Base-by-base conservation (phyloP, 2,888 invertebrate genomes). In the Sarcophaga rosellei region DNA sequence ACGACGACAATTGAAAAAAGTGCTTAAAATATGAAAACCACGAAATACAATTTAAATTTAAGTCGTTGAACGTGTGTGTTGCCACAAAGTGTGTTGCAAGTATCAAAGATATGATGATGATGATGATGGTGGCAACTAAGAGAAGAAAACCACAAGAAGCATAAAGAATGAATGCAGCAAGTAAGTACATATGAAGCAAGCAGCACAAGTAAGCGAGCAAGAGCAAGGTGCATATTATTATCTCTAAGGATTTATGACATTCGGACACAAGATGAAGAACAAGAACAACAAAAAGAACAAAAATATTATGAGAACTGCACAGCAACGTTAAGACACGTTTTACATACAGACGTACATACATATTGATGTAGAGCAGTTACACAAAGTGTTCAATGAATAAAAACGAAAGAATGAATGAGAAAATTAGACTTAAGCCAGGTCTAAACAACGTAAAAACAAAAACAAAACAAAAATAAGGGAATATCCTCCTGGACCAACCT, bases 201-300 rank as follows among this genome's bases (percentile, higher is more conserved):
- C 57, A 10, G 44, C 57, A 11, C n/a, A 10, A 61, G 84, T 66
- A 76, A 84, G 61, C 53, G 17, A 53, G 66, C 62, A 81, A 87
- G 91, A 87, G 91, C 88, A 90, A 91, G 92, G 91, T 92, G 92
- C 91, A 91, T 92, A 92, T 90, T 91, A 91, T 91, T 91, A 91
- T 90, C 88, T 89, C 89, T 77, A 90, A 91, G 91, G 90, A 92
- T 92, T 92, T 92, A 92, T 92, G 92, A 91, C 92, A 91, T 90
- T 89, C 89, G 89, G 59, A 85, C 65, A 62, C 72, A 69, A 74
- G 76, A 53, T 68, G n/a, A 47, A 62, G 44, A 88, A 89, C 78
- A 88, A 88, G 80, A 47, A 47, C 11, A 47, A 47, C 1, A 47
- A 47, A 2, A 15, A 15, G 15, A 47, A 15, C 15, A 53, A 53